Base-by-base conservation (phyloP, 2,888 invertebrate genomes). In the Helicoverpa assulta region DNA sequence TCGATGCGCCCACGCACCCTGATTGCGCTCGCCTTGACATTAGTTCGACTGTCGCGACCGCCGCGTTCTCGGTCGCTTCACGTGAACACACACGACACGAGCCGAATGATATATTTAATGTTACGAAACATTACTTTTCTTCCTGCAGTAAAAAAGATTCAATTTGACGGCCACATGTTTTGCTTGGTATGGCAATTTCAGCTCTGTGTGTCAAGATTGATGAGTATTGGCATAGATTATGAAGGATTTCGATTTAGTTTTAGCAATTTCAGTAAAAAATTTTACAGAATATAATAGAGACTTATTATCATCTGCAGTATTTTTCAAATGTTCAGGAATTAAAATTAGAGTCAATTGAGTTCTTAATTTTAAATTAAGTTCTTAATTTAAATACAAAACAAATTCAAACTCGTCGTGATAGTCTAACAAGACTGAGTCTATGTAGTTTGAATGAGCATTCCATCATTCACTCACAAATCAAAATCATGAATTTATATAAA, bases 21-120 rank as follows among this genome's bases (percentile, higher is more conserved):
- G 94, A 95, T 94, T 94, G 94, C 94, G 90, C 89, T 94, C 89
- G 92, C 94, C 95, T 94, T 94, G 94, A 94, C 94, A 94, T 94
- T 93, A 93, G 92, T 94, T 93, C 92, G 93, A 92, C 88, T 94
- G 94, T 94, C 93, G 93, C 93, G 91, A 85, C 88, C 88, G 88
- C 86, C 86, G 85, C 82, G 84, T 83, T 76, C 79, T 74, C 67
- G 78, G 81, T 82, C 82, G 78, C 81, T 83, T 85, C 88, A 84
- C 80, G 83, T 78, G 82, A 81, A 84, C 82, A 84, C 83, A 75
- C 76, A 72, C 74, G 76, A 78, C 83, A 84, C 82, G 78, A 80
- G 77, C 76, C 73, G 75, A 79, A 82, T 82, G 78, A 84, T 80
- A 81, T 81, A 81, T 83, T 84, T 79, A 76, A 78, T 80, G 75